Percentiles rank a stretch among this genome's conserved stretches.
Conservation (phyloP, 2,113 vertebrate species). For the Catharus minimus region DNA sequence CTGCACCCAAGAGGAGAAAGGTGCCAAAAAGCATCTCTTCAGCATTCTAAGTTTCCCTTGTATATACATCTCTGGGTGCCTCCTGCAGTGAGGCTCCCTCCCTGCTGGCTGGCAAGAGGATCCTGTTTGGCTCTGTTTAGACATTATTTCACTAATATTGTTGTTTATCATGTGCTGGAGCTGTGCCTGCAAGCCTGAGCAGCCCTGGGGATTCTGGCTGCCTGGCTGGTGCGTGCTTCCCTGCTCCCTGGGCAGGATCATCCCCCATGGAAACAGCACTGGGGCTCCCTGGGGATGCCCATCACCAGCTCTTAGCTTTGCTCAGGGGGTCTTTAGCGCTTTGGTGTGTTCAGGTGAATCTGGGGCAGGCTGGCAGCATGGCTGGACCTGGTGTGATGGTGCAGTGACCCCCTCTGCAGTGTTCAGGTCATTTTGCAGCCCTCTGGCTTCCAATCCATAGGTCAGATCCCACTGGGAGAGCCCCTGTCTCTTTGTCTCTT, state of each 20-base stretch:
- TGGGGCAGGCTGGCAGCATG: neutral
- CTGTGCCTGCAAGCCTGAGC: neutral
- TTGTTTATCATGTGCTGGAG: slow-evolving; percentile 15
- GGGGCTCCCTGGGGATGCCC: neutral
- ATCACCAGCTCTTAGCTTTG: neutral
- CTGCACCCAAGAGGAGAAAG: neutral
- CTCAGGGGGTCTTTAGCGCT: neutral
- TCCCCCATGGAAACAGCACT: accelerated
- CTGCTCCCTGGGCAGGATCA: neutral
- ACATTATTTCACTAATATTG: slow-evolving; percentile 19
- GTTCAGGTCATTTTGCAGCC: neutral
- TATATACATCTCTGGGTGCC: accelerated
- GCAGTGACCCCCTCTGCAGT: too few species aligned
- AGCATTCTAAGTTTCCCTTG: accelerated
- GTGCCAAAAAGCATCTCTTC: neutral
- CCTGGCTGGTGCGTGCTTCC: accelerated
- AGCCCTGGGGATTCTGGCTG: neutral
- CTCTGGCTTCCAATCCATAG: neutral
- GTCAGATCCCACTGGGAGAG: neutral
- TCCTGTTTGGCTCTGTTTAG: slow-evolving; percentile 11
- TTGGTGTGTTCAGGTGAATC: neutral
- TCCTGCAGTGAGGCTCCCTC: neutral
- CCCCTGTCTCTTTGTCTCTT: accelerated
- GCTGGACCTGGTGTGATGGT: neutral
- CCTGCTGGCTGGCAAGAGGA: slow-evolving; percentile 22